phyloP scores from a whole-genome alignment of 2,113 vertebrate species.

The Lepus timidus region DNA sequence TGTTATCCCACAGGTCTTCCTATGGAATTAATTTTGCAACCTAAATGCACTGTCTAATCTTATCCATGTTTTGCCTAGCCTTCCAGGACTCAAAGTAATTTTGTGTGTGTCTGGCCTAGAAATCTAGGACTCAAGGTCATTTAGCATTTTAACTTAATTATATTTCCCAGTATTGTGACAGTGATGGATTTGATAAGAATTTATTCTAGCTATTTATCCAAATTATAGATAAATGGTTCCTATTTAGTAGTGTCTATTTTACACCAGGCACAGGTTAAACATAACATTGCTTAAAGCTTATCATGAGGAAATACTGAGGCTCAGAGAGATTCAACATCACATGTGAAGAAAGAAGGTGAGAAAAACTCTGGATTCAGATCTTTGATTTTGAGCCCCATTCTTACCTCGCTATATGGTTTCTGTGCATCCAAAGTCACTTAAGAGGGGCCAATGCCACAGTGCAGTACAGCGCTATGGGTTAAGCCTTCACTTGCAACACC shows the following conservation, averaged over 20 bases:
- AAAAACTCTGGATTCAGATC: background rate
- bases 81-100: background rate
- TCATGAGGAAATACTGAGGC: background rate
- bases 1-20: background rate
- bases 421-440: background rate
- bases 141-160: background rate
- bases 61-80: background rate
- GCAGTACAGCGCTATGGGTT: too few species aligned
- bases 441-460: too few species aligned
- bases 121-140: too few species aligned
- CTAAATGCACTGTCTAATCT: background rate
- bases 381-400: constrained; percentile 12
- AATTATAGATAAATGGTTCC: background rate
- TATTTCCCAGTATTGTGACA: background rate
- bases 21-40: background rate
- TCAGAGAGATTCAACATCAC: background rate
- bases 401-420: background rate
- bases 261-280: background rate
- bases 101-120: too few species aligned
- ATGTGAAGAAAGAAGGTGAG: background rate
- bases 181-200: background rate
- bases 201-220: constrained; percentile 20
- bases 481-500: too few species aligned
- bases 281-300: background rate
- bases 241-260: background rate